These are phyloP conservation scores for Cheilosia pagana DNA, from an alignment of 2,888 invertebrate species.

Conservation along the genomic window DNA sequence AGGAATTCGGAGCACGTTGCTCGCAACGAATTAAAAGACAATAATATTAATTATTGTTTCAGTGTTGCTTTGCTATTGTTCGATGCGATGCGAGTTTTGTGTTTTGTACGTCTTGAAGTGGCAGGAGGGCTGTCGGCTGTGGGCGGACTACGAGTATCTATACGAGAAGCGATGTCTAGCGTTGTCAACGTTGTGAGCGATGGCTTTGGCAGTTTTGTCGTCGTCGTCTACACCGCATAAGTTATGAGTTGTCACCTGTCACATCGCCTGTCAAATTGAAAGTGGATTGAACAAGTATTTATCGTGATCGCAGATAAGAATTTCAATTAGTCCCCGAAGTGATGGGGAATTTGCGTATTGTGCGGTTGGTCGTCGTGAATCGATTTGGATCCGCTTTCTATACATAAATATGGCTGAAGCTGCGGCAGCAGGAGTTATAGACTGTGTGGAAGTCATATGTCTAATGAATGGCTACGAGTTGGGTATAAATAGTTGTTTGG, in stretches of 20 bases:
- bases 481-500: neutral
- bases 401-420: neutral
- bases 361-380: constrained; percentile 59
- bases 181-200: constrained; percentile 66
- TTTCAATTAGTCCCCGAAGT: constrained; percentile 81
- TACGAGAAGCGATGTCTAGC: constrained; percentile 31
- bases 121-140: constrained; percentile 45
- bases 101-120: constrained; percentile 20
- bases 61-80: constrained; percentile 74
- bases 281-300: constrained; percentile 83
- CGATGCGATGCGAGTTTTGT: constrained; percentile 24
- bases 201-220: constrained; percentile 65
- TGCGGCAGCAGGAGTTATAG: neutral
- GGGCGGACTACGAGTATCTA: constrained; percentile 53
- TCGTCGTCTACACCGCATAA: constrained; percentile 77
- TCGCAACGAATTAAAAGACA: constrained; percentile 82
- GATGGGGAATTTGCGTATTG: constrained; percentile 43
- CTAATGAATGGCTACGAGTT: neutral
- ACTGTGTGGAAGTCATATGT: neutral
- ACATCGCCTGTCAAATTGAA: constrained; percentile 84
- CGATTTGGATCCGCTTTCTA: constrained; percentile 67
- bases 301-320: constrained; percentile 82
- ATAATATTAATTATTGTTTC: constrained; percentile 82
- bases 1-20: constrained; percentile 71
- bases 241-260: constrained; percentile 83